Evolutionary conservation across 1,140 invertebrate genomes (phyloP).

Genomic region (Atopsyche davidsoni): DNA sequence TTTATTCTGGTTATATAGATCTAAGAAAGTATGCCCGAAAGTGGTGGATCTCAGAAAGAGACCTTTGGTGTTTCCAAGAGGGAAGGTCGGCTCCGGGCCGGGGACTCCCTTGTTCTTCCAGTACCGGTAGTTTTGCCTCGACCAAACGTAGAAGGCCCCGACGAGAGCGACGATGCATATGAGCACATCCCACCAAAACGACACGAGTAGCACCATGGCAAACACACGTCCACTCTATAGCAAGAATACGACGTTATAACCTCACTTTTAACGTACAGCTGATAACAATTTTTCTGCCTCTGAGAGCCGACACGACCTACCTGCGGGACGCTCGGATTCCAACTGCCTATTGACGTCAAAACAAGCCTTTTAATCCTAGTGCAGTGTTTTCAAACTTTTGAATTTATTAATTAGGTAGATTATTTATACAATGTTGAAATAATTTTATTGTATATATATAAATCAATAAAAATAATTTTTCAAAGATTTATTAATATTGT

Average conservation of each 20-base stretch:
- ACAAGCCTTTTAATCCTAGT: too few species aligned
- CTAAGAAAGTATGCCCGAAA: constrained; percentile 31
- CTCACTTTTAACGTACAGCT: too few species aligned
- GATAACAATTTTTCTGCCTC: too few species aligned
- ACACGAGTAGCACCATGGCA: background rate
- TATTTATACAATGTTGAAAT: too few species aligned
- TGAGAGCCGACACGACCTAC: too few species aligned
- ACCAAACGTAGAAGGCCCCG: background rate
- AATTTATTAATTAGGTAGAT: too few species aligned
- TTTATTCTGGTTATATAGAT: constrained; percentile 27
- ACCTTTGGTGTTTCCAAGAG: constrained; percentile 29
- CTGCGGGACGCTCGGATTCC: too few species aligned
- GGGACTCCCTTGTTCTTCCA: constrained; percentile 18
- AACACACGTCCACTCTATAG: background rate
- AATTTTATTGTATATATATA: too few species aligned
- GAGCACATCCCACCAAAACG: constrained; percentile 3
- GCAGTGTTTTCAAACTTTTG: too few species aligned
- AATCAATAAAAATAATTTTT: too few species aligned
- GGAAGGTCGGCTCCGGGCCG: constrained; percentile 14
- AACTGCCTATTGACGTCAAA: too few species aligned
- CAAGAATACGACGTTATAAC: background rate
- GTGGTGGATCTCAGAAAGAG: constrained; percentile 12
- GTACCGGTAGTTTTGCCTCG: background rate
- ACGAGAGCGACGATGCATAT: background rate
- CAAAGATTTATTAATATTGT: too few species aligned